These are phyloP conservation scores for Hemicentrotus pulcherrimus DNA, from an alignment of 35 echinoderm and acorn worm genomes.

Conservation along the genomic window DNA sequence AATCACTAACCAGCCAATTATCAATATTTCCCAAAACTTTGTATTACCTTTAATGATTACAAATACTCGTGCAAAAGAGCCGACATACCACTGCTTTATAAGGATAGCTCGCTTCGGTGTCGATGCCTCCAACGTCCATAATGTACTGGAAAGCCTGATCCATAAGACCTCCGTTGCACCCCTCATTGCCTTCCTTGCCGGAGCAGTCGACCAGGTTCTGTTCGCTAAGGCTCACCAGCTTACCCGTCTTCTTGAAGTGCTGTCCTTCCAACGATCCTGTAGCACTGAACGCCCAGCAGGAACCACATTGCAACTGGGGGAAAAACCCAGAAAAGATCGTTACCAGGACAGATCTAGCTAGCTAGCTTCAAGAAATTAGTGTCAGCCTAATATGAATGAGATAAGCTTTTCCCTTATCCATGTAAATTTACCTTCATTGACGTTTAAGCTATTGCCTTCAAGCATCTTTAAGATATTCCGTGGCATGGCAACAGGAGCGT, in stretches of 20 bases:
- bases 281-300: constrained; percentile 82
- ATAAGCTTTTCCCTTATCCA: too few relatives aligned
- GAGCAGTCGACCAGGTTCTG: constrained; percentile 84
- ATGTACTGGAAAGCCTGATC: constrained; percentile 83
- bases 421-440: too few relatives aligned
- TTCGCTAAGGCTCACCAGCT: constrained; percentile 73
- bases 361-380: too few relatives aligned
- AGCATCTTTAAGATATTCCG: too few relatives aligned
- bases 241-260: constrained; percentile 76
- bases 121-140: constrained; percentile 67
- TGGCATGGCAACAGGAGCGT: too few relatives aligned
- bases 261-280: constrained; percentile 75
- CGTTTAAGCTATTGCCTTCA: too few relatives aligned
- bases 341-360: too few relatives aligned
- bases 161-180: constrained; percentile 77
- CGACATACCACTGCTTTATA: constrained; percentile 2
- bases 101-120: constrained; percentile 76
- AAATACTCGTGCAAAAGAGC: not conserved
- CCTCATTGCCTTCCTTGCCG: constrained; percentile 61
- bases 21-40: too few relatives aligned
- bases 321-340: too few relatives aligned
- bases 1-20: too few relatives aligned
- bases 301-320: constrained; percentile 67
- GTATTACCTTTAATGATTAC: too few relatives aligned
- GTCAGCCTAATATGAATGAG: too few relatives aligned